Conservation (phyloP, 2,113 vertebrate genomes). For the Oreotrochilus melanogaster region DNA sequence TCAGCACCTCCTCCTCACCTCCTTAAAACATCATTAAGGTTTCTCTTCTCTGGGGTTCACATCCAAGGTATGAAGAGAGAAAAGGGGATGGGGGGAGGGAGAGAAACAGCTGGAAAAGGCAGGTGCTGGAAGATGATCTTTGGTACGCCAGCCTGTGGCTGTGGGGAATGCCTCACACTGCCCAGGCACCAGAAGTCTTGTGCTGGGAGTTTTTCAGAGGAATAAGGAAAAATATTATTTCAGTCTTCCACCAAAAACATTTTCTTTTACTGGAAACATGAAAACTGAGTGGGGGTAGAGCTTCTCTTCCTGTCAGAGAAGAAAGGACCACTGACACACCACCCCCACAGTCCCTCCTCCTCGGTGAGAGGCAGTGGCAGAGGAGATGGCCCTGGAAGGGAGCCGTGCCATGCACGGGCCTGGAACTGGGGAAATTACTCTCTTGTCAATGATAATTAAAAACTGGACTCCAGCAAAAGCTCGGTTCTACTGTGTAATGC, state of each 20-base stretch:
- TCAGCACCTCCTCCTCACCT: not conserved
- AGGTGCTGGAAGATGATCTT: not conserved
- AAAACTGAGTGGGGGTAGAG: not conserved
- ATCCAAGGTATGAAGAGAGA: not conserved
- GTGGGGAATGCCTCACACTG: accelerated
- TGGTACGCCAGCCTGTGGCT: not conserved
- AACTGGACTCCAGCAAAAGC: not conserved
- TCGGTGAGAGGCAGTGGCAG: not conserved
- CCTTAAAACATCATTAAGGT: not conserved
- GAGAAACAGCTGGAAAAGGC: not conserved
- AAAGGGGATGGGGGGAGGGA: not conserved
- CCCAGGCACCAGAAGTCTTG: not conserved
- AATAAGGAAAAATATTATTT: not conserved
- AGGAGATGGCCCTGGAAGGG: not conserved
- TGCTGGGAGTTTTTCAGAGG: not conserved
- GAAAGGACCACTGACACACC: not conserved
- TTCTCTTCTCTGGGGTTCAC: not conserved
- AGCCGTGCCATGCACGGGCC: not conserved
- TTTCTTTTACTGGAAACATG: not conserved
- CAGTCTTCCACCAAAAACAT: not conserved
- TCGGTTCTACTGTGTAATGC: not conserved
- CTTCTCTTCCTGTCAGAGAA: accelerated
- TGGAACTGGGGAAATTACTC: not conserved
- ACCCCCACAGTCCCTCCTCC: not conserved
- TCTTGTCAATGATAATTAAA: constrained; percentile 11